phyloP scores from a whole-genome alignment of 2,113 vertebrate genomes.

The Zapus hudsonius region DNA sequence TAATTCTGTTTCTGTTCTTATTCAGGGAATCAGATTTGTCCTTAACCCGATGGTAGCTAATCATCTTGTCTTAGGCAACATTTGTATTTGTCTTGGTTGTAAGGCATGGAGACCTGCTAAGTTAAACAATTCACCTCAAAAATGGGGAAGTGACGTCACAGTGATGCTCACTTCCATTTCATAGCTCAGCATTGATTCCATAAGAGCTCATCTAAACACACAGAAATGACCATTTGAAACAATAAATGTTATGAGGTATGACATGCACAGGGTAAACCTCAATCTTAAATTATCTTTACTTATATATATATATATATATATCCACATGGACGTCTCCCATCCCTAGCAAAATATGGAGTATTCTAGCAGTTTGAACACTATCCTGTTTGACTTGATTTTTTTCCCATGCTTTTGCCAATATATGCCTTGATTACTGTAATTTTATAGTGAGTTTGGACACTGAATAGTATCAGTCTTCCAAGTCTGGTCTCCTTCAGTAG shows the following conservation, averaged over 20 bases:
- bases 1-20: neutral
- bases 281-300: neutral
- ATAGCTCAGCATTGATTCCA: neutral
- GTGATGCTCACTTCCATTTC: conserved; percentile 6
- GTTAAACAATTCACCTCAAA: conserved; percentile 7
- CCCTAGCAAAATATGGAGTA: neutral
- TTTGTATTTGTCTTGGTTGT: neutral
- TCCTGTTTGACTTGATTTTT: neutral
- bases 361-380: neutral
- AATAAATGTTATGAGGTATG: conserved; percentile 1
- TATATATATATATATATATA: neutral
- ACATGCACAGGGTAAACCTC: neutral
- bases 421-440: neutral
- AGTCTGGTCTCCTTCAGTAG: neutral
- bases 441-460: neutral
- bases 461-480: neutral
- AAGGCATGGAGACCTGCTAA: neutral
- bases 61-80: neutral
- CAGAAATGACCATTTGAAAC: neutral
- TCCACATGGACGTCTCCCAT: neutral
- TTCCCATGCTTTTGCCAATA: neutral
- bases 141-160: conserved; percentile 15
- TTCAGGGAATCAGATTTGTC: neutral
- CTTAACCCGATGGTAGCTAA: neutral
- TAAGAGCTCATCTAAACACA: neutral